Evolutionary conservation across 1,140 invertebrate species (phyloP).

Genomic region (Trichogramma pretiosum): DNA sequence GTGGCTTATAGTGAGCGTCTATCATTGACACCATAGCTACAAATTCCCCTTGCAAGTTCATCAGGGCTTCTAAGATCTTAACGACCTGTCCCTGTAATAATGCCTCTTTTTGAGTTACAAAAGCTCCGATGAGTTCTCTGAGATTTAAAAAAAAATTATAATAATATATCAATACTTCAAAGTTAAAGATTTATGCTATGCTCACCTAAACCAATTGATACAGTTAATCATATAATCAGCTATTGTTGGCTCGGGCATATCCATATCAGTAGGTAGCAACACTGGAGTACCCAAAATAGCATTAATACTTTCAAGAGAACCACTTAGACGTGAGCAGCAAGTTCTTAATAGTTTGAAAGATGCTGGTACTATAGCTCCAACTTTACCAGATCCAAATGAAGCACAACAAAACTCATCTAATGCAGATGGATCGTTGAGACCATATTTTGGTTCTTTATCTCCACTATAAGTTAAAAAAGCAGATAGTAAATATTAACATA

Average conservation of each 20-base stretch:
- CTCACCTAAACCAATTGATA: conserved; percentile 61
- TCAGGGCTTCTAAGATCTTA: conserved; percentile 49
- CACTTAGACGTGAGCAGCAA: conserved; percentile 46
- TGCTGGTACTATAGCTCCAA: conserved; percentile 47
- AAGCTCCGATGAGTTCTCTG: conserved; percentile 73
- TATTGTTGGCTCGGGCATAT: conserved; percentile 45
- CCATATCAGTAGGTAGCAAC: conserved; percentile 46
- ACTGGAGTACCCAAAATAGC: conserved; percentile 72
- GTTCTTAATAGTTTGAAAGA: conserved; percentile 57
- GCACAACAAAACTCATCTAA: conserved; percentile 18
- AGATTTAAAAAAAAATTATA: conserved; percentile 4
- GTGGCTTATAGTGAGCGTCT: conserved; percentile 51
- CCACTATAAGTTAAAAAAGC: conserved; percentile 18
- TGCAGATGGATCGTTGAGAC: conserved; percentile 24
- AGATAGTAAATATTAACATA: neutral
- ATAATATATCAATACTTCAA: conserved; percentile 31
- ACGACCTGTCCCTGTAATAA: conserved; percentile 50
- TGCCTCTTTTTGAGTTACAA: conserved; percentile 49
- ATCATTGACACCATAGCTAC: conserved; percentile 38
- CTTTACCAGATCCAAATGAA: conserved; percentile 28
- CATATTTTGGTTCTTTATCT: conserved; percentile 26
- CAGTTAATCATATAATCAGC: conserved; percentile 66
- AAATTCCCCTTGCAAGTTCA: conserved; percentile 50
- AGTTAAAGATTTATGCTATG: conserved; percentile 29
- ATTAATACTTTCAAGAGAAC: conserved; percentile 65